Base-by-base conservation (phyloP, 1,140 invertebrate species). In the Diachasmimorpha longicaudata region DNA sequence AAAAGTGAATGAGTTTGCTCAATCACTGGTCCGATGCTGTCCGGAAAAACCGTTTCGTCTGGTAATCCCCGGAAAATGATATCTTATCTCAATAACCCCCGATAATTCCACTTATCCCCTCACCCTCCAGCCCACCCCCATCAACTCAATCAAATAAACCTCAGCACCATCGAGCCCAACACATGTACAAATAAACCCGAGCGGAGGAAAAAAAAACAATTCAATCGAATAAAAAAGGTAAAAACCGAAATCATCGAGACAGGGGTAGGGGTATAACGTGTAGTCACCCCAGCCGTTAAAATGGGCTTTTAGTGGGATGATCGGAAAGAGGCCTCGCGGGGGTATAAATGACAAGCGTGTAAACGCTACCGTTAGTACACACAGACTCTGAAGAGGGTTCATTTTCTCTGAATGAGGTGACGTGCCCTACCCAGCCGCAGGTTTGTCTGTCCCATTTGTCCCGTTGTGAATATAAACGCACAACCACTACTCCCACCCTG, bases 311-410 rank as follows among this genome's bases (percentile, higher is more conserved):
- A 71, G 69, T 71, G 69, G 52, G 39, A 66, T 66, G 69, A 71
- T 71, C 44, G 69, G 74, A 58, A 70, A 75, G 68, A 75, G 74
- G 37, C 55, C 74, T 76, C 69, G 69, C 55, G 74, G 69, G 74
- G 69, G 63, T 76, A 71, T 76, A 76, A 71, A 76, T 46, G 69
- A 76, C 74, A 75, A 75, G 74, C 74, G 42, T 75, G 74, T 75
- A 75, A 75, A 75, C 68, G 67, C 68, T 44, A 21, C 42, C 42
- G 72, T 58, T 68, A 48, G 72, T 74, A 68, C 72, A 74, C 21
- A 71, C 48, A 74, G 21, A 63, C 21, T 63, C 5, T 25, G 11
- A 31, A 63, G 23, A 63, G 58, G 58, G 58, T 63, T 63, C 58
- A 63, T 63, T 63, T 63, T 63, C 58, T 63, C 58, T 63, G 58